Evolutionary conservation across 2,113 vertebrate genomes (phyloP), one percentile per base, ranked within the genome.

Genomic region (Hemichromis elongatus): DNA sequence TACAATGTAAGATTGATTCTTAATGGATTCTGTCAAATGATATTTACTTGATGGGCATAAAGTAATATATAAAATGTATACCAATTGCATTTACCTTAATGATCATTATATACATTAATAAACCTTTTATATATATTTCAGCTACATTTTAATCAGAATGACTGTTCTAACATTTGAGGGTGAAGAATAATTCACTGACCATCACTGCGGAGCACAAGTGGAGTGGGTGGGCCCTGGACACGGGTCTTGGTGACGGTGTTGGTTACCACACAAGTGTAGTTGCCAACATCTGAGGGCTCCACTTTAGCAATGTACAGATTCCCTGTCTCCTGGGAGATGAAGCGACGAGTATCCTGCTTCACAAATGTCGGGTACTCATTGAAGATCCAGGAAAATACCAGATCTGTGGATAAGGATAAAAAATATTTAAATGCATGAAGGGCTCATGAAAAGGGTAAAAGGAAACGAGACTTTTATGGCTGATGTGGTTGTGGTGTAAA

Each of bases 261-360:
- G 2, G 98, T 98, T 78, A 99, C 98, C 86, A 99, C 98, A 1
- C 99, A 99, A 1, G 98, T 99, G 93, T 99, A 99, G 94, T 99
- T 99, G 14, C 99, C 99, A 37, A 95, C 98, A 10, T 99, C 99
- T 0, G 98, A 98, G 5, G 95, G 93, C 85, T 99, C 98, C 92
- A 99, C 98, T 92, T 98, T 99, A 14, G 99, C 98, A 1, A 99
- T 98, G 93, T 99, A 99, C 4, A 99, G 92, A 68, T 99, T 99
- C 1, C 99, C 99, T 0, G 98, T 99, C 82, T 98, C 97, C 89
- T 99, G 98, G 0, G 98, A 99, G 85, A 99, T 97, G 8, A 99
- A 99, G 77, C 98, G 97, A 1, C 98, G 97, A 13, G 92, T 97
- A 79, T 99, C 99, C 92, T 99, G 98, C 83, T 97, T 97, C 75